Evolutionary conservation across 2,888 invertebrate species (phyloP).

Genomic region (Apodemia zela): DNA sequence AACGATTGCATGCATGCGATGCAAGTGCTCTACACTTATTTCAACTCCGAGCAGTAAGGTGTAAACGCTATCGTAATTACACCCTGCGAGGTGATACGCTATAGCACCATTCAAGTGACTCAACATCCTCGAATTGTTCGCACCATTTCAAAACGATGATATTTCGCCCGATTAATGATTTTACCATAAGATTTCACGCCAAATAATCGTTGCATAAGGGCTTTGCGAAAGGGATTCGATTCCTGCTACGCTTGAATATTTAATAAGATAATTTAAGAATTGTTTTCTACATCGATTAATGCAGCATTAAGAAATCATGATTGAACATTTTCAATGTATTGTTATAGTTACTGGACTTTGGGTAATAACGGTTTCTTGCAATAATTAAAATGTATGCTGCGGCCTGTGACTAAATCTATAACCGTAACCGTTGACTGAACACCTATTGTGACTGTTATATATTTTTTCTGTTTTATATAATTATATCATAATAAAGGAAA

Average conservation of each 20-base stretch:
- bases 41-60: slow-evolving; percentile 26
- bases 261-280: slow-evolving; percentile 18
- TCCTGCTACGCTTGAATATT: slow-evolving; percentile 28
- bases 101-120: slow-evolving; percentile 28
- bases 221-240: slow-evolving; percentile 32
- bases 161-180: slow-evolving; percentile 70
- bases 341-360: not conserved
- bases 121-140: slow-evolving; percentile 54
- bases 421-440: not conserved
- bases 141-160: slow-evolving; percentile 50
- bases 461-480: no score
- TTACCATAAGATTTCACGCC: slow-evolving; percentile 65
- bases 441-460: not conserved
- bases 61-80: not conserved
- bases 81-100: slow-evolving; percentile 8
- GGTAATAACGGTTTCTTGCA: not conserved
- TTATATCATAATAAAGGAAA: no score
- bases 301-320: slow-evolving; percentile 1
- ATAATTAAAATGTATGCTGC: not conserved
- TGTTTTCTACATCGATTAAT: slow-evolving; percentile 14
- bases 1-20: no score
- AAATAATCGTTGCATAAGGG: slow-evolving; percentile 32
- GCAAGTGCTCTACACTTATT: slow-evolving; percentile 2
- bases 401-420: slow-evolving; percentile 2
- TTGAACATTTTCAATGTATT: not conserved